These are phyloP conservation scores for Lagria hirta DNA, from an alignment of 2,888 invertebrate species.

Conservation along the genomic window DNA sequence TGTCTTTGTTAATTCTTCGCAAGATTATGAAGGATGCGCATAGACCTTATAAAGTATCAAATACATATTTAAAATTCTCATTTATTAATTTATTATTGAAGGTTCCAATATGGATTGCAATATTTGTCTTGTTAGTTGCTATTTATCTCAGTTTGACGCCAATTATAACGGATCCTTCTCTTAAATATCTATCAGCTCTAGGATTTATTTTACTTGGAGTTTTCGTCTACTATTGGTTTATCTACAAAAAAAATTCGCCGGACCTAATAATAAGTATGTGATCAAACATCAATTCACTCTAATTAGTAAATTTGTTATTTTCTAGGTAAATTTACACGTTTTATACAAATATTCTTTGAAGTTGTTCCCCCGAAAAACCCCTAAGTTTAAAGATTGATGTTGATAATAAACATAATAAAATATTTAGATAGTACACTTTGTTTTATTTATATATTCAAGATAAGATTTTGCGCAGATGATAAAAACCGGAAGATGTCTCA, in stretches of 20 bases:
- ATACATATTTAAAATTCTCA: no score
- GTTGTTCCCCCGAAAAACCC: conserved; percentile 62
- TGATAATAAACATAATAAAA: no score
- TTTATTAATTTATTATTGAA: conserved; percentile 37
- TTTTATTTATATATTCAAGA: no score
- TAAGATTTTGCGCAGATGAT: no score
- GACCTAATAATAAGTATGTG: conserved; percentile 63
- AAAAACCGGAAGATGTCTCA: no score
- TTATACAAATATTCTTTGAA: conserved; percentile 67
- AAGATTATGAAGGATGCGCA: conserved; percentile 66
- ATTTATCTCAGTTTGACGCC: conserved; percentile 74
- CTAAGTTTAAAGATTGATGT: no score
- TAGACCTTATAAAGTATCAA: conserved; percentile 72
- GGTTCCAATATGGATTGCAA: conserved; percentile 72
- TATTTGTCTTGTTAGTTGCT: conserved; percentile 69
- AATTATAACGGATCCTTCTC: conserved; percentile 72
- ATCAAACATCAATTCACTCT: conserved; percentile 4
- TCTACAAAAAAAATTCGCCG: conserved; percentile 69
- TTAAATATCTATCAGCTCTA: conserved; percentile 75
- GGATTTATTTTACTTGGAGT: conserved; percentile 71
- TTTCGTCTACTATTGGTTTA: conserved; percentile 72
- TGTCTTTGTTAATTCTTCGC: conserved; percentile 72
- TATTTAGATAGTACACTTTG: no score
- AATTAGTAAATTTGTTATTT: conserved; percentile 17
- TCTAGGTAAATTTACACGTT: conserved; percentile 65